phyloP scores from a whole-genome alignment of 2,888 invertebrate species.

The Drosophila acutilabella region DNA sequence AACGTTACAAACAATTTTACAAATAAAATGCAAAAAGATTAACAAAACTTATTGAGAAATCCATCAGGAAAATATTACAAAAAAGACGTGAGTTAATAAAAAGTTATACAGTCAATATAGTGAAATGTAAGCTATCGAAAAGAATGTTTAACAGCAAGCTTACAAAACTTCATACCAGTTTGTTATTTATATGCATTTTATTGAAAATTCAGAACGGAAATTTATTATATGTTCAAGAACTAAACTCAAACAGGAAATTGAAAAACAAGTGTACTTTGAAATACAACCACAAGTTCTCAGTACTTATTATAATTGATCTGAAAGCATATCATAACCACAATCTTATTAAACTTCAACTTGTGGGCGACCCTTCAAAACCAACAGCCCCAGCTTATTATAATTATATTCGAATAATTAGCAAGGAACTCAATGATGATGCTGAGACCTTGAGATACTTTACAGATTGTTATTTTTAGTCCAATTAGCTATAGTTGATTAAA shows the following conservation, averaged over 20 bases:
- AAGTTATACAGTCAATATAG: not conserved
- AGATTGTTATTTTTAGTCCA: constrained; percentile 45
- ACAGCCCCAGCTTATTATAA: constrained; percentile 1
- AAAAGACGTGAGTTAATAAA: not conserved
- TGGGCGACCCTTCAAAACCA: not conserved
- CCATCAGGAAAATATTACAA: not conserved
- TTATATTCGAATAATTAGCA: constrained; percentile 14
- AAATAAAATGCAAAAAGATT: not conserved
- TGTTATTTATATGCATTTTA: no score
- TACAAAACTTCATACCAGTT: no score
- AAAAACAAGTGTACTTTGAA: not conserved
- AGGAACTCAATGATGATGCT: constrained; percentile 26
- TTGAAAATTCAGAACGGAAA: no score
- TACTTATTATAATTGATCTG: not conserved
- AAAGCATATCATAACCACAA: not conserved
- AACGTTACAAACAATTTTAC: constrained; percentile 27
- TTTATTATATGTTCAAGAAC: not conserved
- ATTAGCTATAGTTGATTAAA: constrained; percentile 61
- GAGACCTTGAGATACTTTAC: constrained; percentile 16
- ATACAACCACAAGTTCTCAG: not conserved
- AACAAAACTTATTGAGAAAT: constrained; percentile 2
- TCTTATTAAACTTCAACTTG: not conserved
- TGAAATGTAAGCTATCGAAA: not conserved
- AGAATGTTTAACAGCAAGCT: not conserved
- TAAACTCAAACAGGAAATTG: not conserved